phyloP scores from a whole-genome alignment of 1,140 invertebrate species.

The Cyphomyrmex costatus region DNA sequence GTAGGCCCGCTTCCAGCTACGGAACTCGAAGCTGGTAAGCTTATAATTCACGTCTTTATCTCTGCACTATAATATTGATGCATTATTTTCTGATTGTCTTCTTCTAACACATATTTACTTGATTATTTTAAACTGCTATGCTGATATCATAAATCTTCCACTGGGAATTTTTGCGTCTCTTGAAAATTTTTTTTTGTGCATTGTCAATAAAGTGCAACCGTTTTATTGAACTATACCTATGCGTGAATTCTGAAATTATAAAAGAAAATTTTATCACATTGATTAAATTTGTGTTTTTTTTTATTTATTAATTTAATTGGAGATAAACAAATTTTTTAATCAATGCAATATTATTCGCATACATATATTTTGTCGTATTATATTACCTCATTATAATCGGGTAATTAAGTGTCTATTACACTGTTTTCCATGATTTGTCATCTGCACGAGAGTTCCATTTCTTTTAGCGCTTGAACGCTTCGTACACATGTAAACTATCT shows the following conservation, averaged over 20 bases:
- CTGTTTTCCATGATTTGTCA: constrained; percentile 61
- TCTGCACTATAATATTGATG: neutral
- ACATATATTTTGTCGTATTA: neutral
- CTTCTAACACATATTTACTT: constrained; percentile 15
- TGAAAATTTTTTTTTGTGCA: neutral
- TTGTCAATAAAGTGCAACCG: constrained; percentile 73
- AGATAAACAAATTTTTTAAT: neutral
- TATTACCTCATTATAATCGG: neutral
- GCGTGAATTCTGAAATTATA: constrained; percentile 36
- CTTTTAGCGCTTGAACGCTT: constrained; percentile 76
- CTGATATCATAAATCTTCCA: constrained; percentile 19
- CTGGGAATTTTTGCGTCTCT: constrained; percentile 21
- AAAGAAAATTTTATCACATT: constrained; percentile 1
- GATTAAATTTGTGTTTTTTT: neutral
- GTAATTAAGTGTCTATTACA: constrained; percentile 59
- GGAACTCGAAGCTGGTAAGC: constrained; percentile 90
- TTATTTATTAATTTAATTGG: neutral
- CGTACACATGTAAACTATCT: constrained; percentile 84
- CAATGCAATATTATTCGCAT: neutral
- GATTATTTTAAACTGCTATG: constrained; percentile 13
- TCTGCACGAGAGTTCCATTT: constrained; percentile 54
- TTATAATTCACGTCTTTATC: neutral
- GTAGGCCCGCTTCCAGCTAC: constrained; percentile 90
- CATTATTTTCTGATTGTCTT: neutral
- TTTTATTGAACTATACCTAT: constrained; percentile 77